Evolutionary conservation across 2,113 vertebrate genomes (phyloP), one percentile per base, ranked within the genome.

Genomic region (Ariopsis seemanni): DNA sequence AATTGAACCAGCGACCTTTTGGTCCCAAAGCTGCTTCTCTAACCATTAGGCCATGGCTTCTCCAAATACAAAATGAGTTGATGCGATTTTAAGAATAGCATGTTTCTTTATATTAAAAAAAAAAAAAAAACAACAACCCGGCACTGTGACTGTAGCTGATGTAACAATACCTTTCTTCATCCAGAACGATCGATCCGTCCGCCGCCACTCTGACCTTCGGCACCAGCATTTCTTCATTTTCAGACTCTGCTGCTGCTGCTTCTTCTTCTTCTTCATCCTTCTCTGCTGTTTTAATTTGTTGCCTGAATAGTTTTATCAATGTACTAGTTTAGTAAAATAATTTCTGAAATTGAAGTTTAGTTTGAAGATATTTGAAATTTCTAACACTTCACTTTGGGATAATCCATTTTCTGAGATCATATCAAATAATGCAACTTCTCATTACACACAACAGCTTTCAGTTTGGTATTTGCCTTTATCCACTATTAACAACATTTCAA

Each of bases 151-250:
- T 69, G 62, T 14, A 48, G 30, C 18, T 22, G 34, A 9, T 52
- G 22, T 15, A 58, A 57, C 2, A 2, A 42, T 83, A 97, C 96
- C 96, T 97, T 91, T 97, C 96, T 91, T 97, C 96, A 92, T 97
- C 96, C 89, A 97, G 92, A 91, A 97, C 96, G 93, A 97, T 96
- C 62, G 96, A 95, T 58, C 96, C 96, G 91, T 97, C 96, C 92
- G 97, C 96, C 69, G 96, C 96, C 89, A 97, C 96, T 92, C 95
- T 97, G 30, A 97, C 96, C 87, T 95, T 95, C 87, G 96, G 96
- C 90, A 96, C 96, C 15, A 97, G 85, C 91, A 96, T 89, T 0
- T 94, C 94, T 3, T 96, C 93, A 0, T 96, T 95, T 69, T 93
- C 93, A 7, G 93, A 94, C 25, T 92, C 91, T 0, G 94, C 94